Evolutionary conservation across 2,888 invertebrate species (phyloP).

Genomic region (Cremastinae sp.): DNA sequence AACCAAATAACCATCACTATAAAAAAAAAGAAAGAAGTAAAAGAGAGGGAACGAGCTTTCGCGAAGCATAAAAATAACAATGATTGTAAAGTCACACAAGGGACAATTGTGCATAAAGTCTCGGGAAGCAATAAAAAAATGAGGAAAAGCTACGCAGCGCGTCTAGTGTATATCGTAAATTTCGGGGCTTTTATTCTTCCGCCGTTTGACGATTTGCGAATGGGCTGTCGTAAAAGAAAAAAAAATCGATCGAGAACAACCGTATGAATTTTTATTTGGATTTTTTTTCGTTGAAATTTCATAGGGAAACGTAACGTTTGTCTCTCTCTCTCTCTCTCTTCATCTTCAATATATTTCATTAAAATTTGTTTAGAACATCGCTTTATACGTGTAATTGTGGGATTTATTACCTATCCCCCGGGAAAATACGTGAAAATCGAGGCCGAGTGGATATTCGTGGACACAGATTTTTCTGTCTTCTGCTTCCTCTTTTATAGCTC

Average conservation of each 20-base stretch:
- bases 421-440: constrained; percentile 11
- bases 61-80: not conserved
- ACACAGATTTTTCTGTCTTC: constrained; percentile 40
- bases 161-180: constrained; percentile 20
- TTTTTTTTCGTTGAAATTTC: too few relatives aligned
- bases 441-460: constrained; percentile 31
- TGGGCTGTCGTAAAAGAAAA: not conserved
- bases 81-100: not conserved
- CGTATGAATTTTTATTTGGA: too few relatives aligned
- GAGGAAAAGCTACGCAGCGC: constrained; percentile 38
- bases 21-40: constrained; percentile 11
- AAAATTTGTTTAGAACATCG: too few relatives aligned
- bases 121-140: not conserved
- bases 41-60: not conserved
- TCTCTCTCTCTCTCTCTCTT: too few relatives aligned
- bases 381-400: too few relatives aligned
- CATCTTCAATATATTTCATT: too few relatives aligned
- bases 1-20: not conserved
- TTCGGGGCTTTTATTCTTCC: constrained; percentile 19
- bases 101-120: not conserved
- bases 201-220: constrained; percentile 38
- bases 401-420: too few relatives aligned
- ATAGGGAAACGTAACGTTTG: too few relatives aligned
- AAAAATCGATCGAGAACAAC: constrained; percentile 22
- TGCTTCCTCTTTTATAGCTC: constrained; percentile 45